A percentile compares a stretch with the other conserved stretches of the same genome.
Conservation (phyloP, 2,797 vertebrate species). For the Sardinella longiceps region DNA sequence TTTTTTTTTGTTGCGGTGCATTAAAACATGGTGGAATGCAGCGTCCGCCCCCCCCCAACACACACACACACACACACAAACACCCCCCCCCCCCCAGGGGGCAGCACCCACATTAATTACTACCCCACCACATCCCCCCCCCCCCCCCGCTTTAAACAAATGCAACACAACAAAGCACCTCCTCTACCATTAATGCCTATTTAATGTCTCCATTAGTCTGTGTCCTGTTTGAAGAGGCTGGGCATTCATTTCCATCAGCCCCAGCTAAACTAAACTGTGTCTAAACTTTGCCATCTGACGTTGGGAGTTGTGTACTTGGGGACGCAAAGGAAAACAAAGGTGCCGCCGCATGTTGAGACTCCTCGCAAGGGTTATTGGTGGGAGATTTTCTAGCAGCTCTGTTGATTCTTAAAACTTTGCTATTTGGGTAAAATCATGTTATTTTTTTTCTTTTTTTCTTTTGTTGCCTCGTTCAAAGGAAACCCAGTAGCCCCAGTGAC, state of each 20-base stretch:
- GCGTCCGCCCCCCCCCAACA: slow-evolving; percentile 41
- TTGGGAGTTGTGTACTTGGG: not conserved
- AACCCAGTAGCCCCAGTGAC: not conserved
- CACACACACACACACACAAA: no score
- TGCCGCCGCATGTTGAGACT: not conserved
- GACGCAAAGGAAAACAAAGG: not conserved
- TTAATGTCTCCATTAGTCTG: slow-evolving; percentile 75
- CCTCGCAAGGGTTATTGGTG: not conserved
- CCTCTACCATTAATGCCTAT: slow-evolving; percentile 63
- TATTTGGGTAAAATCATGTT: not conserved
- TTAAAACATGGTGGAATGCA: not conserved
- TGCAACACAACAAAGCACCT: slow-evolving; percentile 64
- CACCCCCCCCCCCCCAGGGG: no score
- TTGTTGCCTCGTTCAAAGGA: not conserved
- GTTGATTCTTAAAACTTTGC: no score
- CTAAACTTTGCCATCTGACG: slow-evolving; percentile 31
- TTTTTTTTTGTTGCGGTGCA: not conserved
- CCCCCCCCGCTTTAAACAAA: slow-evolving; percentile 60
- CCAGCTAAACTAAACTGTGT: slow-evolving; percentile 61
- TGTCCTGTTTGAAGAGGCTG: slow-evolving; percentile 68
- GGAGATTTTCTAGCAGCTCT: not conserved
- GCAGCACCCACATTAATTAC: slow-evolving; percentile 63
- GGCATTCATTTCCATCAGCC: slow-evolving; percentile 68
- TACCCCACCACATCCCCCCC: slow-evolving; percentile 52
- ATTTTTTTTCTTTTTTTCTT: not conserved